Conservation (phyloP, 2,113 vertebrate genomes). For the Pyrgilauda ruficollis region DNA sequence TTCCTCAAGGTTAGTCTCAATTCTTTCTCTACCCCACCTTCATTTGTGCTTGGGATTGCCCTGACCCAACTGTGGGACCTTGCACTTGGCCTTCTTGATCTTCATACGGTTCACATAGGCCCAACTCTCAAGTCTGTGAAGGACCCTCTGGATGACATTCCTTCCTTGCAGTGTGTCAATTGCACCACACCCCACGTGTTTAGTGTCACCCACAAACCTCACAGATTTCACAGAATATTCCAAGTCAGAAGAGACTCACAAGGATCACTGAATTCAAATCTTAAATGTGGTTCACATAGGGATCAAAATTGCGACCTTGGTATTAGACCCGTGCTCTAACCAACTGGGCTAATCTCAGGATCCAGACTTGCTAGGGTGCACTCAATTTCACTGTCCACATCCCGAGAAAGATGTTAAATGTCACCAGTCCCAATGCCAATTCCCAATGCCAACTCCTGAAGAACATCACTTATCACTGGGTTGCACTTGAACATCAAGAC, state of each 20-base stretch:
- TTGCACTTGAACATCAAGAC: neutral
- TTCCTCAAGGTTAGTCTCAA: neutral
- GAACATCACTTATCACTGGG: neutral
- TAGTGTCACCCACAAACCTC: neutral
- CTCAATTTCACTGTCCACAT: neutral
- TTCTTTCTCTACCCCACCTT: neutral
- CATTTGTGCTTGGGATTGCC: neutral
- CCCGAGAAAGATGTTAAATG: neutral
- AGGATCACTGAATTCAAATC: neutral
- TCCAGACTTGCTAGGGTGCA: neutral
- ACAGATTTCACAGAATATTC: neutral
- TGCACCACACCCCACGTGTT: neutral
- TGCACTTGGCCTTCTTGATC: neutral
- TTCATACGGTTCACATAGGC: neutral
- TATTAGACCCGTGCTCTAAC: neutral
- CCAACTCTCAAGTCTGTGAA: neutral
- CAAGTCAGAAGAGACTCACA: neutral
- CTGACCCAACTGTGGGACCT: neutral
- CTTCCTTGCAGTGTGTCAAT: neutral
- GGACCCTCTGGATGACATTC: neutral
- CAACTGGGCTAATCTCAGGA: neutral
- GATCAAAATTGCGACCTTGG: accelerated
- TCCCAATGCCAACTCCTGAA: neutral
- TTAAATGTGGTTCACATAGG: neutral
- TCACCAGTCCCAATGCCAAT: neutral